phyloP scores from a whole-genome alignment of 2,113 vertebrate species.

The Arvicanthis niloticus region DNA sequence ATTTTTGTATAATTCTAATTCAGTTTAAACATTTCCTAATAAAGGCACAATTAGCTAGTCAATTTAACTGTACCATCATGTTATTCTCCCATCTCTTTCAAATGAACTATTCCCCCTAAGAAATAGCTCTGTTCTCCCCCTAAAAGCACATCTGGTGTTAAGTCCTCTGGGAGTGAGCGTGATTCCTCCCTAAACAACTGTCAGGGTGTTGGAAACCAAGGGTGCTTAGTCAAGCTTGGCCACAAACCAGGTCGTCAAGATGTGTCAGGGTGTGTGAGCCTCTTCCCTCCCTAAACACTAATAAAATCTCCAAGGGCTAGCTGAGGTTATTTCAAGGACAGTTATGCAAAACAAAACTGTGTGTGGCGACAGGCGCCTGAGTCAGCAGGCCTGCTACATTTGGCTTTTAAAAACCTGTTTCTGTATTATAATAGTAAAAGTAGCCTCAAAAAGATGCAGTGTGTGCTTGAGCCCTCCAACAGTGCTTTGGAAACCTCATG shows the following conservation, averaged over 20 bases:
- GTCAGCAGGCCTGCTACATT: not conserved
- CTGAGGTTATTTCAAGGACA: not conserved
- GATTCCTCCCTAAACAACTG: not conserved
- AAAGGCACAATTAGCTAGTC: constrained; percentile 47
- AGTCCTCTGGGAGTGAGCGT: not conserved
- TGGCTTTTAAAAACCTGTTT: not conserved
- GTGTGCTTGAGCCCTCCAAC: not conserved
- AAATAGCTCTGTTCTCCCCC: not conserved
- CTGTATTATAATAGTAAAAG: not conserved
- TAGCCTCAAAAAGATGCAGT: not conserved
- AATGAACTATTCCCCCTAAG: not conserved
- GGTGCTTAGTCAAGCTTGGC: not conserved
- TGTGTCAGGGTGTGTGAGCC: not conserved
- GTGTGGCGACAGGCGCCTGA: not conserved
- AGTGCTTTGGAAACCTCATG: not conserved
- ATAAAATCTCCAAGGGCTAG: not conserved
- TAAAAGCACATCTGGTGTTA: not conserved
- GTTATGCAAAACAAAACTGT: not conserved
- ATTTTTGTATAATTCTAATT: constrained; percentile 24
- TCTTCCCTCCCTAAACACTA: not conserved
- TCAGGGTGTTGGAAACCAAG: not conserved
- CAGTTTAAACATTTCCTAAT: constrained; percentile 46
- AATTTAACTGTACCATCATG: not conserved
- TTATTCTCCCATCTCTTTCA: constrained; percentile 21
- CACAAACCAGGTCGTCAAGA: not conserved